These are phyloP conservation scores for Protomyctophum bolini DNA, from an alignment of 2,113 vertebrate species.

Conservation along the genomic window DNA sequence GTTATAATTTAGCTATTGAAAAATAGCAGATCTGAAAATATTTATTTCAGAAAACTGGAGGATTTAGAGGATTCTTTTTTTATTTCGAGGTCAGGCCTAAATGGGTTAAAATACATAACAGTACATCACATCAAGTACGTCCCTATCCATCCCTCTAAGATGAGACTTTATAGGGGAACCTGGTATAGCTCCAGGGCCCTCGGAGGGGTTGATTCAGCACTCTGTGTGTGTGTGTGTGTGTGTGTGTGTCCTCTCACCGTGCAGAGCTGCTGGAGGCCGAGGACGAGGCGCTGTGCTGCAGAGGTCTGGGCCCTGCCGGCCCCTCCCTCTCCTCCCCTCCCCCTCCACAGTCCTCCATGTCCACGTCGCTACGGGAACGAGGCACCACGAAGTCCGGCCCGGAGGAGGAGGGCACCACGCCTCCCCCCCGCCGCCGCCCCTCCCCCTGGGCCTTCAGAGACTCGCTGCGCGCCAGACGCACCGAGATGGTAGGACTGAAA, in stretches of 20 bases:
- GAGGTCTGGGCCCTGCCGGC: constrained; percentile 68
- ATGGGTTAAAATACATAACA: too few relatives aligned
- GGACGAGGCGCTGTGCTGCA: constrained; percentile 88
- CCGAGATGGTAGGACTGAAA: constrained; percentile 61
- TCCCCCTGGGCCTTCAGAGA: constrained; percentile 93
- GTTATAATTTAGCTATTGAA: too few relatives aligned
- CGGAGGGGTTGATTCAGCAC: too few relatives aligned
- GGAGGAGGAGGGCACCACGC: constrained; percentile 11
- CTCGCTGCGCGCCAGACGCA: constrained; percentile 90
- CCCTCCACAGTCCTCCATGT: constrained; percentile 89
- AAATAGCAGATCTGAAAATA: too few relatives aligned
- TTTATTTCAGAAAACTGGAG: too few relatives aligned
- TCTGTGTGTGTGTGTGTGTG: not conserved
- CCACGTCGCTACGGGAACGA: constrained; percentile 90
- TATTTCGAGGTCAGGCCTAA: too few relatives aligned
- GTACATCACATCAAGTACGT: too few relatives aligned
- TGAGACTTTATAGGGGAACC: too few relatives aligned
- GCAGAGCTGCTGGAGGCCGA: constrained; percentile 90
- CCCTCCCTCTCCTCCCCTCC: constrained; percentile 77
- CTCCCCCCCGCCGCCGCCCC: constrained; percentile 78
- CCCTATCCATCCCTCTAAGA: too few relatives aligned
- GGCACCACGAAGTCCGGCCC: constrained; percentile 83
- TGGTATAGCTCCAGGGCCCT: too few relatives aligned
- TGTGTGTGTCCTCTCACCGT: constrained; percentile 69
- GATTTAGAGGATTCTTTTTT: too few relatives aligned